phyloP scores from a whole-genome alignment of 1,140 invertebrate species.

The Listronotus oregonensis region DNA sequence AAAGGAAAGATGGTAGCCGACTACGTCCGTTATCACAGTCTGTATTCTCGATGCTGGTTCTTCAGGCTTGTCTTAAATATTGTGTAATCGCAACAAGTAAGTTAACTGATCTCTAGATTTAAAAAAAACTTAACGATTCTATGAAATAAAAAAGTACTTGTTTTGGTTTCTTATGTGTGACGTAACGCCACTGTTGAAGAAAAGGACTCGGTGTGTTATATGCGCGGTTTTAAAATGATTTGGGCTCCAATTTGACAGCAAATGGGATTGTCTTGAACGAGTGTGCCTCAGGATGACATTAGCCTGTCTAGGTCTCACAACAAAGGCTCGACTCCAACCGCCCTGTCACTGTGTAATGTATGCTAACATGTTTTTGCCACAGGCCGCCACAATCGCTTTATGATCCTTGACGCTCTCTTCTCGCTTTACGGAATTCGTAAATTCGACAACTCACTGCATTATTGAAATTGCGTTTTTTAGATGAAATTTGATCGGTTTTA shows the following conservation, averaged over 20 bases:
- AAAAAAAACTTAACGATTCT: neutral
- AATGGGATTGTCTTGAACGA: conserved; percentile 54
- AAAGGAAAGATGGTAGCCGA: too few relatives aligned
- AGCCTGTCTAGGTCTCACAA: conserved; percentile 53
- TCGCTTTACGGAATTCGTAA: conserved; percentile 44
- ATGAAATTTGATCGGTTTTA: conserved; percentile 4
- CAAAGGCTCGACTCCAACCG: conserved; percentile 49
- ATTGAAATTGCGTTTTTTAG: conserved; percentile 30
- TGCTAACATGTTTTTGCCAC: conserved; percentile 52
- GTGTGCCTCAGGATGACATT: conserved; percentile 53
- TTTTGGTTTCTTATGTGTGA: neutral
- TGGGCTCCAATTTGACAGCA: conserved; percentile 52
- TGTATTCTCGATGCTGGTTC: too few relatives aligned
- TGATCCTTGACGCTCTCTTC: conserved; percentile 49
- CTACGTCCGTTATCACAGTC: too few relatives aligned
- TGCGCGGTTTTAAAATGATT: conserved; percentile 52
- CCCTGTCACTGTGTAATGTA: conserved; percentile 54
- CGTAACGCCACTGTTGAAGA: conserved; percentile 26
- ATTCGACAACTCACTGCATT: conserved; percentile 47
- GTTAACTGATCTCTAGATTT: too few relatives aligned
- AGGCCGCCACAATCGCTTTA: conserved; percentile 51
- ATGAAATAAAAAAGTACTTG: neutral
- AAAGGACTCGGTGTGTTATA: conserved; percentile 31
- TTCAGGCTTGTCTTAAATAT: too few relatives aligned
- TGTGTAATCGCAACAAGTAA: too few relatives aligned